Evolutionary conservation across 2,888 invertebrate species (phyloP).

Genomic region (Pyralis farinalis): DNA sequence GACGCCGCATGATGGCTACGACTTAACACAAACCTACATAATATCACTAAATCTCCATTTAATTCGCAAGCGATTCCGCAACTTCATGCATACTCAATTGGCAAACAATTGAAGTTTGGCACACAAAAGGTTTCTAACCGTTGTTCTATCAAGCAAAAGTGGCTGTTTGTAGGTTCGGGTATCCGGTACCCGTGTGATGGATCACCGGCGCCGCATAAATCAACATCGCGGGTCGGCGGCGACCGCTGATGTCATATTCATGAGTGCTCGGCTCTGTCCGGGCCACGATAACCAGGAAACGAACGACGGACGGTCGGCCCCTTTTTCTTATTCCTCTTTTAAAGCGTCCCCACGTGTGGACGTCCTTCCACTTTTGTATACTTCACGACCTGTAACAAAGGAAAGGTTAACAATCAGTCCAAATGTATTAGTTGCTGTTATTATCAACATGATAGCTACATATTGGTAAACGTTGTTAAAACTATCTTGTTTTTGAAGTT

Average conservation of each 20-base stretch:
- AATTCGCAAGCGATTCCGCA: conserved; percentile 17
- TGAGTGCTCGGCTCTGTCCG: conserved; percentile 41
- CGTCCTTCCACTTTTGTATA: conserved; percentile 10
- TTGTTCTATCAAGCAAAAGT: conserved; percentile 35
- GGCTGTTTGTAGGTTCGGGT: conserved; percentile 35
- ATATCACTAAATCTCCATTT: not conserved
- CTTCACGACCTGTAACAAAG: not conserved
- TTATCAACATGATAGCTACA: no score
- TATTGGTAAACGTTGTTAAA: no score
- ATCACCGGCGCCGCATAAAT: conserved; percentile 60
- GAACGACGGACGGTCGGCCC: conserved; percentile 29
- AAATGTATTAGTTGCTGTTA: no score
- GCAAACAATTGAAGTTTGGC: conserved; percentile 29
- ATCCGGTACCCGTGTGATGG: conserved; percentile 48
- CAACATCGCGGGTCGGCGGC: conserved; percentile 51
- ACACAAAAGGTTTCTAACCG: conserved; percentile 18
- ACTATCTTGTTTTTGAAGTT: no score
- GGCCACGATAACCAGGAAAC: conserved; percentile 40
- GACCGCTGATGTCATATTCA: conserved; percentile 74
- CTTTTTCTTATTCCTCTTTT: conserved; percentile 46
- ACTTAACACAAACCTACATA: conserved; percentile 12
- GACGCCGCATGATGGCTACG: conserved; percentile 69
- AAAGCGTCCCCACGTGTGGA: conserved; percentile 32
- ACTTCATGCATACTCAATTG: conserved; percentile 55
- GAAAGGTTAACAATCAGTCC: not conserved